A percentile compares a stretch with the other conserved stretches of the same genome.
These are phyloP conservation scores for Liparis tanakae DNA, from an alignment of 2,797 vertebrate genomes.

Conservation along the genomic window DNA sequence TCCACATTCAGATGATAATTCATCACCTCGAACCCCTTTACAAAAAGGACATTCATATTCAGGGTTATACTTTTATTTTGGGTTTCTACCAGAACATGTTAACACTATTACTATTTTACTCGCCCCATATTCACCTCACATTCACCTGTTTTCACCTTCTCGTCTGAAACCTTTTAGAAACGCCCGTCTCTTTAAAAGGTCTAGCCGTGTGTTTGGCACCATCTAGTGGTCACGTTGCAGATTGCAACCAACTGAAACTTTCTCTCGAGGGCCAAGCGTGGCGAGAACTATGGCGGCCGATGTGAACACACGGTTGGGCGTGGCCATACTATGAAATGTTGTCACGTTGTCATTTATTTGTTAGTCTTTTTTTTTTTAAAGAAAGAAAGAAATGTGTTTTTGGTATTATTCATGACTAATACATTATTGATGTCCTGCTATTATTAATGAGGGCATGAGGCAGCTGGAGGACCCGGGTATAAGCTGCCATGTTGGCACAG, in stretches of 20 bases:
- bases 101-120: neutral
- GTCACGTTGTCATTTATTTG: neutral
- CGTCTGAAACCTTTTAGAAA: neutral
- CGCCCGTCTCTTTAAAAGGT: neutral
- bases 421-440: constrained; percentile 45
- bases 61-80: neutral
- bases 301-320: too few species aligned
- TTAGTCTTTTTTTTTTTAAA: neutral
- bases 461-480: constrained; percentile 55
- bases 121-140: neutral
- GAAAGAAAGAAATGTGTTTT: too few species aligned
- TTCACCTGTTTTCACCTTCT: too few species aligned
- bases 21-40: neutral
- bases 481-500: constrained; percentile 71
- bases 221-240: neutral
- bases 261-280: too few species aligned
- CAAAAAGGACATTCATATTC: neutral
- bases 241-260: neutral
- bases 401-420: constrained; percentile 40
- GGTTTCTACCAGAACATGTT: neutral
- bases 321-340: neutral
- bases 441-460: constrained; percentile 61
- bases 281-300: too few species aligned
- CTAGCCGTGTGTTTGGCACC: neutral
- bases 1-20: constrained; percentile 5